Base-by-base conservation (phyloP, 2,888 invertebrate genomes). In the Microdon myrmicae region DNA sequence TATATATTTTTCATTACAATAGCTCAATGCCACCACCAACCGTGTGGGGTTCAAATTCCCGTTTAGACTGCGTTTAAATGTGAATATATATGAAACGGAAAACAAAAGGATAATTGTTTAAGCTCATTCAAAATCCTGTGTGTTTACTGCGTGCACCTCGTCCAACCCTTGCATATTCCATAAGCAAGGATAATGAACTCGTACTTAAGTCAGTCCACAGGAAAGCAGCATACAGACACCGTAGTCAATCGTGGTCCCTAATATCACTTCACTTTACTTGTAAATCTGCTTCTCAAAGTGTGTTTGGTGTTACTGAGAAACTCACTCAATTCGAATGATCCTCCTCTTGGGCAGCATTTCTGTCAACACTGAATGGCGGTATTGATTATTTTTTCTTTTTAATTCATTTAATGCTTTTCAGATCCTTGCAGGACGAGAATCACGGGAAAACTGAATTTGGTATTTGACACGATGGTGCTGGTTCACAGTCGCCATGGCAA, bases 21-120 rank as follows among this genome's bases (percentile, higher is more conserved):
- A 22, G n/a, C 13, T 26, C 3, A 7, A 4, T 31, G 31, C 43
- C 28, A 53, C 53, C 64, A 64, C 64, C 58, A 58, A 64, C 58
- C 38, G 58, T 53, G 64, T 29, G 5, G 28, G 28, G 25, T 14
- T 23, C 26, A 53, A 60, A 35, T 41, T 37, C 54, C 37, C 10
- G 8, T 19, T 35, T 60, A 12, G 34, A 56, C 12, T 45, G 32
- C 39, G 20, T 44, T 49, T 45, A 45, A 56, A 43, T 45, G 49
- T 26, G 39, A 39, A 43, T 22, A 41, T 22, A n/a, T 20, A 29
- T 43, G 25, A n/a, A 39, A 9, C 13, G 22, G 14, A 13, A 41
- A 45, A 64, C 53, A 58, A 64, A 35, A 23, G 64, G 37, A 58
- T 53, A 53, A 64, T 64, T 64, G 64, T 58, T 64, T 64, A 47